phyloP scores from a whole-genome alignment of 2,797 vertebrate species.

The Lithobates pipiens region DNA sequence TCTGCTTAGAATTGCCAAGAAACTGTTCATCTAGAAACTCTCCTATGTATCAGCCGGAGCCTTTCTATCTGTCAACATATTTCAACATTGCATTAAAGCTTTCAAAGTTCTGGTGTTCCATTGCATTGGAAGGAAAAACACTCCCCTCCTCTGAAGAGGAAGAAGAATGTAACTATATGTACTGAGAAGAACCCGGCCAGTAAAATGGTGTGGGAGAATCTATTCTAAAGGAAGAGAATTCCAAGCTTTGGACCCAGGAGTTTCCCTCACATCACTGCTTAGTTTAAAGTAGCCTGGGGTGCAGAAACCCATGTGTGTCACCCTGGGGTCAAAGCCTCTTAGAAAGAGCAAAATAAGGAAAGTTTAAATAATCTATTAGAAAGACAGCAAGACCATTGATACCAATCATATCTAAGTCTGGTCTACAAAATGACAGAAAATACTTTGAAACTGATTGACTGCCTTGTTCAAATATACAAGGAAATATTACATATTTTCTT shows the following conservation, averaged over 20 bases:
- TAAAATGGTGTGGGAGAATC: conserved; percentile 5
- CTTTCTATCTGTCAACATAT: conserved; percentile 44
- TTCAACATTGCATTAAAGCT: conserved; percentile 41
- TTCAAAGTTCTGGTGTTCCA: conserved; percentile 29
- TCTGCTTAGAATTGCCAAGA: conserved; percentile 45
- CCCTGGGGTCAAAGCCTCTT: background rate
- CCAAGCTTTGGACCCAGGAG: background rate
- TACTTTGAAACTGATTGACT: too few species aligned
- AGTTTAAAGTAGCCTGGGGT: background rate
- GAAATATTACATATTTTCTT: too few species aligned
- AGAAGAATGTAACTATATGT: conserved; percentile 18
- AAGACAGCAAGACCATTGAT: too few species aligned
- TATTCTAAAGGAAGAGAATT: conserved; percentile 8
- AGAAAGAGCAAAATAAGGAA: background rate
- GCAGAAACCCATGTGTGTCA: background rate
- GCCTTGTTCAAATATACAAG: too few species aligned
- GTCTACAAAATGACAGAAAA: too few species aligned
- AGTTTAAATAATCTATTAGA: background rate
- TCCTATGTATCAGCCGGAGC: conserved; percentile 21
- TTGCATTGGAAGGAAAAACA: conserved; percentile 32
- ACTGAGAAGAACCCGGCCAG: background rate
- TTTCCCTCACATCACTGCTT: background rate
- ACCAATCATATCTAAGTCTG: too few species aligned
- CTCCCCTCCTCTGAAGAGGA: conserved; percentile 7
- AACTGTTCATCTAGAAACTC: conserved; percentile 40